These are phyloP conservation scores for Thamnaconus septentrionalis DNA, from an alignment of 2,113 vertebrate species.

Conservation along the genomic window DNA sequence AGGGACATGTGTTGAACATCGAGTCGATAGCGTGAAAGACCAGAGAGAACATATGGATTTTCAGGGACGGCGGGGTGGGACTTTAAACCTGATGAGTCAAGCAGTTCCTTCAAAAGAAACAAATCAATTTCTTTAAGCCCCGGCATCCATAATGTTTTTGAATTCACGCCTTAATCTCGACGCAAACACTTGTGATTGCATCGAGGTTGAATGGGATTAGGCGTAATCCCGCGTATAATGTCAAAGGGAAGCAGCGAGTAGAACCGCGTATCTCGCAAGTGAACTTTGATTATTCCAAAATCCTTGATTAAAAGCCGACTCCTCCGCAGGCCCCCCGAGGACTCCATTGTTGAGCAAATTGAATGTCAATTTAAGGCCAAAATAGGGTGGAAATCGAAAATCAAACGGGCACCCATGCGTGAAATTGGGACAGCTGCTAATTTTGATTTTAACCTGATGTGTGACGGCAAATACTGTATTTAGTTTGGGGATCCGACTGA, in stretches of 20 bases:
- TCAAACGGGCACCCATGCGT: constrained; percentile 34
- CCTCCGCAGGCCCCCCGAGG: constrained; percentile 6
- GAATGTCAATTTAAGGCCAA: constrained; percentile 27
- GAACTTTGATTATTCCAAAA: constrained; percentile 37
- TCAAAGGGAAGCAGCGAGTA: constrained; percentile 42
- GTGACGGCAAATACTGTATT: no score
- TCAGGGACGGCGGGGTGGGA: constrained; percentile 30
- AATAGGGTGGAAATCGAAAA: constrained; percentile 12
- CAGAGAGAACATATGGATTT: constrained; percentile 25
- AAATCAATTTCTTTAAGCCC: constrained; percentile 40
- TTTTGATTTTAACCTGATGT: no score
- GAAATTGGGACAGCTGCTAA: constrained; percentile 38
- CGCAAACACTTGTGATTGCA: constrained; percentile 38
- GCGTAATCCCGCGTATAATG: constrained; percentile 61
- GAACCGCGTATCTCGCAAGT: constrained; percentile 16
- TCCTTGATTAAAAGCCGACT: constrained; percentile 39
- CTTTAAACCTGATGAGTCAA: constrained; percentile 26
- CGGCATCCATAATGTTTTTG: constrained; percentile 29
- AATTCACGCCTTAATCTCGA: constrained; percentile 55
- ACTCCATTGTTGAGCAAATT: constrained; percentile 14
- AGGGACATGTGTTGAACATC: constrained; percentile 11
- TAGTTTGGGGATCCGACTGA: constrained; percentile 17
- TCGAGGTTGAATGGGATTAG: constrained; percentile 51
- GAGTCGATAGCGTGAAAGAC: constrained; percentile 28
- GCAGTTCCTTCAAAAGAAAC: constrained; percentile 31